Base-by-base conservation (phyloP, 2,888 invertebrate genomes). In the Synergus gifuensis region DNA sequence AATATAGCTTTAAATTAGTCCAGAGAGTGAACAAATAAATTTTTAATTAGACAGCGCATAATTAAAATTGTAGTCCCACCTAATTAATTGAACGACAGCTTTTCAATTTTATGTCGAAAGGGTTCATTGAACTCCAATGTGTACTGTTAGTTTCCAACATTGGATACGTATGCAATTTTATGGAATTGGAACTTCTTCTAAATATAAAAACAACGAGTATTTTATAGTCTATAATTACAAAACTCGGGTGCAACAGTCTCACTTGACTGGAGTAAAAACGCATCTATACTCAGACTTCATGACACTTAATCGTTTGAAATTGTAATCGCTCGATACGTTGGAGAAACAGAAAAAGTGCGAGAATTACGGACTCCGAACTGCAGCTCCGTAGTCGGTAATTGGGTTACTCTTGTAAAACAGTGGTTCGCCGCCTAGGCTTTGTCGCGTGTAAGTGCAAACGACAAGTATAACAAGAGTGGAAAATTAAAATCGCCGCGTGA, bases 341-440 rank as follows among this genome's bases (percentile, higher is more conserved):
- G 9, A 16, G 36, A 40, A 63, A 54, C 22, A n/a, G 14, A 73
- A 36, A 54, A 54, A 73, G 49, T 73, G 36, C 11, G 4, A 49
- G 54, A 73, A 73, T 73, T 73, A 73, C 36, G 18, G 22, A 73
- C 73, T 73, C 49, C n/a, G 54, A 73, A 73, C 36, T 69, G 69
- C 16, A 49, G 49, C 66, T 54, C 16, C 22, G 22, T 22, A 49
- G 73, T 73, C 66, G 42, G 49, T 54, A 73, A 73, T 73, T 73
- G 54, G 73, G 73, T 73, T 73, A 73, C 36, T 69, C 69, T 69
- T 69, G 69, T 69, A 73, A 73, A 73, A 54, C 73, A 73, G 54
- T 73, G 54, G 73, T 54, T 54, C 12, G 36, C 69, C 67, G 28
- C 28, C 4, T 2, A 49, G 46, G 69, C 69, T 69, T 69, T 69